phyloP scores from a whole-genome alignment of 2,797 vertebrate genomes.

The Parambassis ranga region DNA sequence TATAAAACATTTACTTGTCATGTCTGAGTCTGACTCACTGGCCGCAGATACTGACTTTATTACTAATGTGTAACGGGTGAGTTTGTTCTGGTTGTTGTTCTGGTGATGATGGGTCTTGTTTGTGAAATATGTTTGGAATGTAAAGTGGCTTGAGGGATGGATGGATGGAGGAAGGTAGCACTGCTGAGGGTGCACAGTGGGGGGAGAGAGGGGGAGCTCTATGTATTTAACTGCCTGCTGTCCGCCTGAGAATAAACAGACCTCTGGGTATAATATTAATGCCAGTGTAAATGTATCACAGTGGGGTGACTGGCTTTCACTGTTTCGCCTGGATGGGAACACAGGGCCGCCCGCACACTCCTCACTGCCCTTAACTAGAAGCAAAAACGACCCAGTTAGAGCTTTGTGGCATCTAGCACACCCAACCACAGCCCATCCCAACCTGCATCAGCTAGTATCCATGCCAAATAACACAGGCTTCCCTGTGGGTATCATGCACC shows the following conservation, averaged over 20 bases:
- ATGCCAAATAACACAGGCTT: not conserved
- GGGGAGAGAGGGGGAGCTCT: not conserved
- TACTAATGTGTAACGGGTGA: slow-evolving; percentile 20
- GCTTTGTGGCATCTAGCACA: slow-evolving; percentile 7
- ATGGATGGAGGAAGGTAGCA: slow-evolving; percentile 9
- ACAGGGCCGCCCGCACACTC: not conserved
- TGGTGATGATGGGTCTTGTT: slow-evolving; percentile 23
- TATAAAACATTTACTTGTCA: not conserved
- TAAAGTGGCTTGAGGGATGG: slow-evolving; percentile 59
- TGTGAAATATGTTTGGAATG: slow-evolving; percentile 66
- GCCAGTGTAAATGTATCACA: slow-evolving; percentile 52
- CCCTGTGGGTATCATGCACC: not conserved
- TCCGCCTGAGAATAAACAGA: slow-evolving; percentile 56
- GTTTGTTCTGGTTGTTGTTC: slow-evolving; percentile 25
- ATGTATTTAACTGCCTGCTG: slow-evolving; percentile 40
- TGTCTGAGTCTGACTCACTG: not conserved
- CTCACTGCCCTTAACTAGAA: not conserved
- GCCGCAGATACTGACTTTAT: not conserved
- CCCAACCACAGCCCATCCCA: not conserved
- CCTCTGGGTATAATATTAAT: slow-evolving; percentile 57
- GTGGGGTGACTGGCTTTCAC: slow-evolving; percentile 21
- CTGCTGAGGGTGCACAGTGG: not conserved
- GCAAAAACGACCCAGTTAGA: slow-evolving; percentile 22
- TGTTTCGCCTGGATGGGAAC: slow-evolving; percentile 8
- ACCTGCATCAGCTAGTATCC: not conserved